Evolutionary conservation across 2,113 vertebrate species (phyloP).

Genomic region (Neotragus pygmaeus): DNA sequence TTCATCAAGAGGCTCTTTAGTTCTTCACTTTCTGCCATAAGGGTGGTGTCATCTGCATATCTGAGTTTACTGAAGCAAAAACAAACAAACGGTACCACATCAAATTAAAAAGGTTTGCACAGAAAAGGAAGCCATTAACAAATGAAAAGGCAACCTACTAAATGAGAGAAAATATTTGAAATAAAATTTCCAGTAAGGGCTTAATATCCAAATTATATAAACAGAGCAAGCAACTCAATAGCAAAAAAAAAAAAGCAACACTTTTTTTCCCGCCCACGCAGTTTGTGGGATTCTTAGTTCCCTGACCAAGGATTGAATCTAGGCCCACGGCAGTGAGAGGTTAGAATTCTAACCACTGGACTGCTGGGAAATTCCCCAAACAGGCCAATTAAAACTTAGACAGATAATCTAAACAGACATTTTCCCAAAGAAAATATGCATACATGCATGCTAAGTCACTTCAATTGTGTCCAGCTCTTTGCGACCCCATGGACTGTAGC

Average conservation of each 20-base stretch:
- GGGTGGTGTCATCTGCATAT: no score
- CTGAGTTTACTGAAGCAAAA: no score
- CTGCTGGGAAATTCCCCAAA: not conserved
- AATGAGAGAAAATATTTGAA: not conserved
- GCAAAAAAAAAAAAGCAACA: not conserved
- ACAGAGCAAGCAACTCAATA: not conserved
- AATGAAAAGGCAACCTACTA: not conserved
- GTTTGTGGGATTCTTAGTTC: not conserved
- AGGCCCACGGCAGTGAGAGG: not conserved
- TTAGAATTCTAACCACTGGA: not conserved
- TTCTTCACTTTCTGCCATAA: no score
- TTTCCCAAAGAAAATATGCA: not conserved
- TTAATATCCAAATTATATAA: not conserved
- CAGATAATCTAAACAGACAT: not conserved
- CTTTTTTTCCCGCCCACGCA: accelerated
- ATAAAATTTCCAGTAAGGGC: not conserved
- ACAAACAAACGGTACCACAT: not conserved
- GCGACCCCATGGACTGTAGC: not conserved
- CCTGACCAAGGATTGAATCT: not conserved
- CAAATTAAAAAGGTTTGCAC: not conserved
- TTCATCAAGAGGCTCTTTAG: no score
- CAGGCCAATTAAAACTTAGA: not conserved
- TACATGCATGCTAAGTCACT: not conserved
- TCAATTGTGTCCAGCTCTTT: not conserved
- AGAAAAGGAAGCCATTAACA: not conserved